Evolutionary conservation across 2,113 vertebrate species (phyloP), one percentile per base, ranked within the genome.

Genomic region (Sterrhoptilus dennistouni): DNA sequence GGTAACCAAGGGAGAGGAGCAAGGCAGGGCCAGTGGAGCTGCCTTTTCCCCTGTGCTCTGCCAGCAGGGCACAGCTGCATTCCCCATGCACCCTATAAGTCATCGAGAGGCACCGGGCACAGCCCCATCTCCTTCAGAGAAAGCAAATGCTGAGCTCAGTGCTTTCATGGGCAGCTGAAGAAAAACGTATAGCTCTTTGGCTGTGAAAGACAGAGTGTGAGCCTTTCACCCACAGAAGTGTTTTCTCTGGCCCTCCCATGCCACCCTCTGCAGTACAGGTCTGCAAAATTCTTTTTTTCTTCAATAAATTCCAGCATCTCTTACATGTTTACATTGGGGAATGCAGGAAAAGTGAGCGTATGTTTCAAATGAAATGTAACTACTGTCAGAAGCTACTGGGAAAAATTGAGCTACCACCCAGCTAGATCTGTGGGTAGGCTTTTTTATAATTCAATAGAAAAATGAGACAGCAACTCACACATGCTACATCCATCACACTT

Each of bases 351-450:
- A 96, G 79, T 90, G 52, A 72, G 53, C 42, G 76, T 93, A 64
- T 95, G 82, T 95, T 96, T 96, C 68, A 96, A 97, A 97, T 90
- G 93, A 97, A 97, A 90, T 95, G 68, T 79, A 92, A 83, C 64
- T 94, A 95, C 83, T 95, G 89, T 90, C 69, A 96, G 83, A 96
- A 97, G 89, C 72, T 81, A 95, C 65, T 83, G 77, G 82, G 84
- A 91, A 95, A 97, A 94, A 94, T 71, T 56, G 92, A 86, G 49
- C 89, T 78, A 76, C 94, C 83, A 95, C 85, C 81, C 82, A 97
- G 71, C n/a, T 75, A 94, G 92, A 96, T 89, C 61, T 93, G 80
- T 65, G 85, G 72, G 53, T 59, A 82, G 33, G 3, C 16, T 86
- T 80, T 92, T 89, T 59, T 72, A 90, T 92, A 96, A 97, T 95